phyloP scores from a whole-genome alignment of 2,888 invertebrate species.

The Eupithecia exiguata region DNA sequence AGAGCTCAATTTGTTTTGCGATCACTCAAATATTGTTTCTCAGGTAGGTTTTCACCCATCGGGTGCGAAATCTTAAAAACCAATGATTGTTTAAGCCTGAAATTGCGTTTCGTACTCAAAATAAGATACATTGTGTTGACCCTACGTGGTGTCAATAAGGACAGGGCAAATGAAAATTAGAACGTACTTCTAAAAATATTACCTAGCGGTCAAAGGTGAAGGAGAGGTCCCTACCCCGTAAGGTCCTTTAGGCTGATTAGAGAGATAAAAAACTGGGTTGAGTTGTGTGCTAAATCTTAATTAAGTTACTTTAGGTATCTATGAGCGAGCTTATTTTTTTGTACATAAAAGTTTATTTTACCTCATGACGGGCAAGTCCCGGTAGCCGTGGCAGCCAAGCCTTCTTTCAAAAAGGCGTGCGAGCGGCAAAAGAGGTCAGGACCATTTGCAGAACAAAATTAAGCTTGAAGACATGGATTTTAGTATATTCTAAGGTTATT shows the following conservation, averaged over 20 bases:
- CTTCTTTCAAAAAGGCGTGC: too few species aligned
- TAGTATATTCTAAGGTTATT: too few species aligned
- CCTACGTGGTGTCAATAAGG: neutral
- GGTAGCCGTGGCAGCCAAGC: too few species aligned
- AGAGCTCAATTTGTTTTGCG: too few species aligned
- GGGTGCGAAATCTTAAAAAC: neutral
- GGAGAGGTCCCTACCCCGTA: neutral
- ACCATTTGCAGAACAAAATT: neutral
- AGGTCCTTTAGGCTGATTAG: neutral
- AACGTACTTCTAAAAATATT: neutral
- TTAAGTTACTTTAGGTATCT: neutral
- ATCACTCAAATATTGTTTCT: too few species aligned
- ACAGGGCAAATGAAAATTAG: neutral
- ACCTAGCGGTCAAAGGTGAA: neutral
- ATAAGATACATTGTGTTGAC: neutral
- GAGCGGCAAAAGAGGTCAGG: too few species aligned
- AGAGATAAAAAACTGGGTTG: neutral
- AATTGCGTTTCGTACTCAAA: neutral
- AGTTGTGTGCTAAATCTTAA: too few species aligned
- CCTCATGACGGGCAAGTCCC: too few species aligned
- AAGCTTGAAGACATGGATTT: neutral
- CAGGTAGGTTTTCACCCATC: too few species aligned
- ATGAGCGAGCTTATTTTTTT: too few species aligned
- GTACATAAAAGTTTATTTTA: too few species aligned
- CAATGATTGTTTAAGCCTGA: neutral